Evolutionary conservation across 1,140 invertebrate genomes (phyloP), one percentile per base, ranked within the genome.

Genomic region (Marisa cornuarietis): DNA sequence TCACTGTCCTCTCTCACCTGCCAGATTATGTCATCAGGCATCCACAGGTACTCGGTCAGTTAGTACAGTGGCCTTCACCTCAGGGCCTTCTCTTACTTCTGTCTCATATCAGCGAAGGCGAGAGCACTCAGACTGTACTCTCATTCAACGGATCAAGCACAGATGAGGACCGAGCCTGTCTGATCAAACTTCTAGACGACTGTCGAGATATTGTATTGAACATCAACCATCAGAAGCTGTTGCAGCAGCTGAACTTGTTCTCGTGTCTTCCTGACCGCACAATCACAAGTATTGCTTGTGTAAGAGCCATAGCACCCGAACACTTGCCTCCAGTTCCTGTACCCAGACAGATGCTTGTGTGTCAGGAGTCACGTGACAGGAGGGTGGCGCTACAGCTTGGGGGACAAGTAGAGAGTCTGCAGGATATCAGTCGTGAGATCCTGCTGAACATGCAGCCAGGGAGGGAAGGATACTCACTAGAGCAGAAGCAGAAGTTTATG

Each of bases 1-100:
- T 81, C 26, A 68, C 71, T 10, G 75, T 78, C 31, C 71, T 81
- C 18, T 18, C 54, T 58, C 49, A 63, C 14, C 22, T 81, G 14
- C 80, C 80, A 31, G 42, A 73, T 10, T 74, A 72, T 22, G 63
- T 81, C 42, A 54, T 52, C 62, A 66, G 75, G 49, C 61, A 71
- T 61, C 10, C 26, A 2, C 13, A 71, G 9, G 20, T 72, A 26
- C 42, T 78, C 58, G 80, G 80, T 6, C 49, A 22, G 14, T 61
- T 78, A 24, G 58, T 81, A n/a, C 69, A 78, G 58, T 81, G 71
- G 61, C 76, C 80, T 8, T 65, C 31, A 20, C 14, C 26, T 54
- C n/a, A 63, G 7, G 80, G 80, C 14, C 42, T 81, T 62, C 6
- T 81, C 13, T 61, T 42, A 52, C 42, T 42, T 65, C 42, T 81